Evolutionary conservation across 2,113 vertebrate genomes (phyloP).

Genomic region (Crotalus helleri): DNA sequence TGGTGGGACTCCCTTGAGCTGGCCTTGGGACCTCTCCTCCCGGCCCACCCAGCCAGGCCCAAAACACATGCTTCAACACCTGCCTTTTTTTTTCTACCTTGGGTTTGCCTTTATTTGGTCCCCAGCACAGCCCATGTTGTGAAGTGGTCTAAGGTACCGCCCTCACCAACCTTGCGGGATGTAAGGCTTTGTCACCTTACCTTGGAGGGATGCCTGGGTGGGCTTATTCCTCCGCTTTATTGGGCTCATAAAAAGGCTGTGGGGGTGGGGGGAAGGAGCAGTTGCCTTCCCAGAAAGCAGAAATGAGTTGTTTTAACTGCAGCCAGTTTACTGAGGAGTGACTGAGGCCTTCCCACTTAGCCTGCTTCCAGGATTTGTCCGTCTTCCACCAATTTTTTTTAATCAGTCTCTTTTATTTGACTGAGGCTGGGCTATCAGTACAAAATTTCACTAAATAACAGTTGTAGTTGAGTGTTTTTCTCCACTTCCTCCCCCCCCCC

Average conservation of each 20-base stretch:
- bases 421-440: conserved; percentile 18
- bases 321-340: not conserved
- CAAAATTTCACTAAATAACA: not conserved
- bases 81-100: not conserved
- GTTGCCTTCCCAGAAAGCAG: conserved; percentile 45
- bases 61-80: not conserved
- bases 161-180: not conserved
- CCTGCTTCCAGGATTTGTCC: not conserved
- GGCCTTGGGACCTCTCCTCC: not conserved
- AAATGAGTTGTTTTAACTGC: not conserved
- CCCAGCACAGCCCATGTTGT: not conserved
- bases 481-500: not conserved
- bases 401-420: conserved; percentile 20
- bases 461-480: not conserved
- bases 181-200: not conserved
- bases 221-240: conserved; percentile 9
- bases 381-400: not conserved
- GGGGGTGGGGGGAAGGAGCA: conserved; percentile 31
- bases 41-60: not conserved
- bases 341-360: not conserved
- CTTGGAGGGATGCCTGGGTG: not conserved
- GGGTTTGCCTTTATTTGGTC: not conserved
- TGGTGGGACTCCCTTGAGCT: not conserved
- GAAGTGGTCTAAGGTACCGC: not conserved
- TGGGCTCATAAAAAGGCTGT: conserved; percentile 10